Evolutionary conservation across 1,140 invertebrate species (phyloP), one percentile per base, ranked within the genome.

Genomic region (Pomacea maculata): DNA sequence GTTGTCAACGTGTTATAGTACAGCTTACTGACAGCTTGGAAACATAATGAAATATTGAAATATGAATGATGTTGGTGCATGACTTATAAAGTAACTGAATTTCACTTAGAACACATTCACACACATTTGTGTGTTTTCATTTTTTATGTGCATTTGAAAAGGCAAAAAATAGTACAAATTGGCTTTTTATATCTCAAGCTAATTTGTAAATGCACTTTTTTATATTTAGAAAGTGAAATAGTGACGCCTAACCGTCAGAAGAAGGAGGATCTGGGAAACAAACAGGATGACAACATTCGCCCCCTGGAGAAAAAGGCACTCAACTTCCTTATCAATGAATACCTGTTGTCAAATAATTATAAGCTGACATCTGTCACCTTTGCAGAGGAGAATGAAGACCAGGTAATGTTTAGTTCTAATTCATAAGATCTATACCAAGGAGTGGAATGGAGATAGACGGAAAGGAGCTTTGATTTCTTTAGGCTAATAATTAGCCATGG

Each of bases 281-380:
- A 78, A 77, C 80, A 82, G 34, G 92, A 92, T 80, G 92, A 93
- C 73, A 92, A 93, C 3, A 94, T 96, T 68, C 95, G 96, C 89
- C 95, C 95, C 19, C 95, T 97, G 90, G 96, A 97, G 89, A 94
- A 95, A 89, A 92, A 95, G 91, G 96, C 95, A 57, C 89, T 97
- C 0, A 97, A 97, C 92, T 97, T 96, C 91, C 92, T 97, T 12
- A 94, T 97, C 70, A 97, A 97, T 91, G 96, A 97, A 91, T 97
- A 97, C 91, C 90, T 97, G 21, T 89, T 97, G 61, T 90, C 94
- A 15, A 93, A 95, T 89, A 94, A 95, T 74, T 97, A 97, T 89
- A 97, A 97, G 92, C 91, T 97, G 21, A 97, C 96, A 11, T 96
- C 96, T 1, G 97, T 97, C 65, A 97, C 96, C 52, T 97, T 97